Base-by-base conservation (phyloP, 2,113 vertebrate genomes). In the Ameiurus melas region DNA sequence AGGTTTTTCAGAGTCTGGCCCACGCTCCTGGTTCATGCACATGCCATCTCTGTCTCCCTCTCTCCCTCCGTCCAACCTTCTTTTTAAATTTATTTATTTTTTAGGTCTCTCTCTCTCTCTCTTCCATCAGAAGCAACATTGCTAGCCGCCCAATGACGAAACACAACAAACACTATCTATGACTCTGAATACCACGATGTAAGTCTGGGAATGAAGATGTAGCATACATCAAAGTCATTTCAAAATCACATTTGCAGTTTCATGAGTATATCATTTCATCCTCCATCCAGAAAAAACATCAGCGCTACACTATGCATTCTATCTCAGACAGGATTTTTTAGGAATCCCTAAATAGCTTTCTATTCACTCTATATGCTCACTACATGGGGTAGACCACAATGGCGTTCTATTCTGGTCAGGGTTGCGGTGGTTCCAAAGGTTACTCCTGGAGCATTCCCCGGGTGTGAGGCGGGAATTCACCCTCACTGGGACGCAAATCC, bases 11-110 rank as follows among this genome's bases (percentile, higher is more conserved):
- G 2, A 73, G 85, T 85, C 86, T 53, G 88, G 87, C 90, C 77
- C n/a, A 73, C 47, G 75, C 86, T 93, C 92, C 92, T n/a, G 89
- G 87, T 90, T 89, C 89, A 88, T 85, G 36, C 89, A 82, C 89
- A 86, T 82, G 82, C 82, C 73, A 75, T 36, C 85, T 84, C 70
- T 87, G 51, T 53, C 58, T 83, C 81, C 20, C 33, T 55, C 36
- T 36, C 84, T 85, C 39, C 39, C 36, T 36, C 36, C 39, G 5
- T 43, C 39, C 39, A 43, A 43, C 39, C 39, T 43, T 43, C 5
- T 5, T 43, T 47, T 33, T 60, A n/a, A n/a, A n/a, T n/a, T n/a
- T n/a, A n/a, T n/a, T n/a, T n/a, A n/a, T 57, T 47, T 78, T 77
- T 62, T 27, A 57, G 53, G 79, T 71, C 73, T 27, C 39, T 53